A percentile compares a stretch with the other conserved stretches of the same genome.
Evolutionary conservation across 1,140 invertebrate species (phyloP).

Genomic region (Trypoxylus dichotomus): DNA sequence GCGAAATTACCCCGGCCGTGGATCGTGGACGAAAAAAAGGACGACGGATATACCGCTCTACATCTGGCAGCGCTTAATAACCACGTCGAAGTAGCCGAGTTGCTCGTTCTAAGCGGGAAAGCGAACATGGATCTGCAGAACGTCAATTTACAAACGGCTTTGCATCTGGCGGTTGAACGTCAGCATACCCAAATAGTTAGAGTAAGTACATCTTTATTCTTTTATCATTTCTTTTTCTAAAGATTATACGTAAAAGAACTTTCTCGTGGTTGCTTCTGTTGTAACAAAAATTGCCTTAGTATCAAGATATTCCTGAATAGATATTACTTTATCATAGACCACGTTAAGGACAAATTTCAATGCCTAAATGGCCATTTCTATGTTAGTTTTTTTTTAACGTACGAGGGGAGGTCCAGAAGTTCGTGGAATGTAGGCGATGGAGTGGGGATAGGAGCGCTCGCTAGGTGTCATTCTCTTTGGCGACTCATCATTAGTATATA

Average conservation of each 20-base stretch:
- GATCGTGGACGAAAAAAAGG: conserved; percentile 98
- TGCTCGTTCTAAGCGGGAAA: conserved; percentile 82
- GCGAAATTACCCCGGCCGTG: conserved; percentile 89
- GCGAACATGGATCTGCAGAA: conserved; percentile 93
- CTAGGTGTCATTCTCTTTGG: too few species aligned
- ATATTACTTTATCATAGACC: too few species aligned
- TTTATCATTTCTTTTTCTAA: neutral
- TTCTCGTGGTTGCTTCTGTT: neutral
- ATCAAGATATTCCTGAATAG: too few species aligned
- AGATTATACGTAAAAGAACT: neutral
- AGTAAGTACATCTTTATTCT: conserved; percentile 53
- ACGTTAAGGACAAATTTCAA: too few species aligned
- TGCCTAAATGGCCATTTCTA: too few species aligned
- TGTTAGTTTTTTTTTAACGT: too few species aligned
- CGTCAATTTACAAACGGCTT: conserved; percentile 93
- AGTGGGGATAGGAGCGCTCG: too few species aligned
- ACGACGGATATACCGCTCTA: conserved; percentile 95
- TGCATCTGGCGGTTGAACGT: conserved; percentile 93
- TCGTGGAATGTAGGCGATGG: too few species aligned
- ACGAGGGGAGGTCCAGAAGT: too few species aligned
- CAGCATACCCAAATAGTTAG: conserved; percentile 95
- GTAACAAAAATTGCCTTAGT: too few species aligned
- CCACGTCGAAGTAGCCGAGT: conserved; percentile 94
- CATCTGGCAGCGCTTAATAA: conserved; percentile 96
- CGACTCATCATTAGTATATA: too few species aligned